Conservation (phyloP, 2,888 invertebrate species). For the Acrobeloides nanus region DNA sequence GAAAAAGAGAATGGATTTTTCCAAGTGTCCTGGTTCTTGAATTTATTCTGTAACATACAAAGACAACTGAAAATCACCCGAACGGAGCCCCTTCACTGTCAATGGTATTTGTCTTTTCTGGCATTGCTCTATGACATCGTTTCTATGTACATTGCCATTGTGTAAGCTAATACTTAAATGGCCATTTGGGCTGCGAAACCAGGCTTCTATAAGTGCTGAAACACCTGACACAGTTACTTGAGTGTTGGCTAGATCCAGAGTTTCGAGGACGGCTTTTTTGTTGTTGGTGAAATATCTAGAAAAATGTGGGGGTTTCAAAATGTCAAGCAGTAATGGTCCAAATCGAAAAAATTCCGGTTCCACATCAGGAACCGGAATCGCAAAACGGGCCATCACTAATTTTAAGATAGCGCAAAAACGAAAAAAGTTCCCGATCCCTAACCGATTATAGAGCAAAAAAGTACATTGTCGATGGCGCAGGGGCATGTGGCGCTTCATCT, state of each 20-base stretch:
- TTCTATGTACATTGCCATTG: constrained; percentile 1
- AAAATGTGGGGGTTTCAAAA: constrained; percentile 1
- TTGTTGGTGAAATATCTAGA: constrained; percentile 8
- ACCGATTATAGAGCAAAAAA: constrained; percentile 2
- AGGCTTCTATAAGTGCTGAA: constrained; percentile 15
- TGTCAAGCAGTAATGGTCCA: constrained; percentile 1
- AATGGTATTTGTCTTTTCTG: constrained; percentile 8
- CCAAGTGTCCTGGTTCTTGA: no score
- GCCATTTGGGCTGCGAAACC: constrained; percentile 3
- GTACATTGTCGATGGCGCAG: constrained; percentile 3
- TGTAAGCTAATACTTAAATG: constrained; percentile 11
- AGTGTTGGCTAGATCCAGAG: constrained; percentile 10
- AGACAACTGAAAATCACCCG: no score
- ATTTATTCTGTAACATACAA: no score
- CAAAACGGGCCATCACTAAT: background rate
- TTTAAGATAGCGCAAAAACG: background rate
- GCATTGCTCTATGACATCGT: constrained; percentile 12
- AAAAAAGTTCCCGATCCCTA: constrained; percentile 1
- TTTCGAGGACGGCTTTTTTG: constrained; percentile 7
- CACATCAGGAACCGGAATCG: no score
- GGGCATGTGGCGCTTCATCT: no score
- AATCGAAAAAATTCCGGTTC: background rate
- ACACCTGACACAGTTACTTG: constrained; percentile 12
- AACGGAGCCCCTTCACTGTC: constrained; percentile 5
- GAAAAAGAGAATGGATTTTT: no score